Conservation (phyloP, 2,797 vertebrate species). For the Paratrypauchen microcephalus region DNA sequence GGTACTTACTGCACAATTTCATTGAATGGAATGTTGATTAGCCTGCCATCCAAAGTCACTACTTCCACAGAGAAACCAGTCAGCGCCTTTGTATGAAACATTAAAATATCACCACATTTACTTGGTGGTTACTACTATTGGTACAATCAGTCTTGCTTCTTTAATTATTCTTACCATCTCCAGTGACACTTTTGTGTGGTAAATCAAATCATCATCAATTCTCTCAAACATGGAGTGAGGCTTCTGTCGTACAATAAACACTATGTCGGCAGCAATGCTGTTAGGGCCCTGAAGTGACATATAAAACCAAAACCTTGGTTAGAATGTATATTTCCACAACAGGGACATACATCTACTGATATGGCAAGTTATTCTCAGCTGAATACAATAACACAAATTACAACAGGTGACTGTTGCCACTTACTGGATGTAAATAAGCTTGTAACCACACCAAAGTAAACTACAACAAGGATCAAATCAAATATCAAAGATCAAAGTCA, state of each 20-base stretch:
- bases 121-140: neutral
- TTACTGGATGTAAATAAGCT: slow-evolving; percentile 17
- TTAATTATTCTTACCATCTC: slow-evolving; percentile 80
- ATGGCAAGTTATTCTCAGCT: neutral
- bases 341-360: neutral
- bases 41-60: slow-evolving; percentile 86
- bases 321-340: neutral
- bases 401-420: slow-evolving; percentile 8
- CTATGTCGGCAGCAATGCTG: slow-evolving; percentile 88
- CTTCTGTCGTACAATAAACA: slow-evolving; percentile 89
- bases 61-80: slow-evolving; percentile 86
- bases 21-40: slow-evolving; percentile 89
- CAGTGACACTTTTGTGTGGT: slow-evolving; percentile 79
- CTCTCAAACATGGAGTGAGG: slow-evolving; percentile 82
- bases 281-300: slow-evolving; percentile 84
- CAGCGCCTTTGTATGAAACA: slow-evolving; percentile 80
- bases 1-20: slow-evolving; percentile 90
- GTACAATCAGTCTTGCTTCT: neutral
- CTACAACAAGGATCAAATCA: no score
- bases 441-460: neutral
- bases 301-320: neutral
- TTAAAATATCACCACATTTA: neutral
- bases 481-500: no score
- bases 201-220: slow-evolving; percentile 77
- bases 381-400: neutral